Evolutionary conservation across 1,140 invertebrate genomes (phyloP).

Genomic region (Uloborus diversus): DNA sequence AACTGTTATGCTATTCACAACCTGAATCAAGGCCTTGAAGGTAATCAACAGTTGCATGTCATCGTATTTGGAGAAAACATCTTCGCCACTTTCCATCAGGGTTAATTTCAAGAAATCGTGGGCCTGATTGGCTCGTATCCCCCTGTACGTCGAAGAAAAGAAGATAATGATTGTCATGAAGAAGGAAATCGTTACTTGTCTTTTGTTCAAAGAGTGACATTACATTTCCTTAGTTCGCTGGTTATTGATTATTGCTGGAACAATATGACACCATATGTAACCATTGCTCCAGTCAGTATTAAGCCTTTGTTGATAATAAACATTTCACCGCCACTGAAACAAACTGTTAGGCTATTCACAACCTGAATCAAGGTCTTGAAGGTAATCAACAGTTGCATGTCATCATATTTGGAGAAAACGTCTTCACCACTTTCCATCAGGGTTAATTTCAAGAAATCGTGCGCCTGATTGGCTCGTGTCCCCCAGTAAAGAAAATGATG

Average conservation of each 20-base stretch:
- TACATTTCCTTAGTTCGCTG: no score
- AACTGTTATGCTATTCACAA: background rate
- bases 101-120: background rate
- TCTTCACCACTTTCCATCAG: background rate
- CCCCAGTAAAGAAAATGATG: background rate
- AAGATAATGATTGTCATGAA: background rate
- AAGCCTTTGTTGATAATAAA: conserved; percentile 27
- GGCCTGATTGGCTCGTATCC: background rate
- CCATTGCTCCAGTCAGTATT: conserved; percentile 27
- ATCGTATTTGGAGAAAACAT: background rate
- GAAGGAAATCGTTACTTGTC: background rate
- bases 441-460: background rate
- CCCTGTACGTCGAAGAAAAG: background rate
- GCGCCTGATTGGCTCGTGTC: background rate
- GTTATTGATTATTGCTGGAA: no score
- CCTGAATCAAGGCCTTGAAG: background rate
- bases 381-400: background rate
- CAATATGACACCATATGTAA: conserved; percentile 31
- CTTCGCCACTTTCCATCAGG: background rate
- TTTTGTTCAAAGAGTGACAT: no score
- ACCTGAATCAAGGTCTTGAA: background rate
- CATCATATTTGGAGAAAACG: background rate
- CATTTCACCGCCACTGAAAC: conserved; percentile 13
- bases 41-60: background rate
- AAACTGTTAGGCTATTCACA: background rate